Evolutionary conservation across 2,888 invertebrate genomes (phyloP).

Genomic region (Agrilus biguttatus): DNA sequence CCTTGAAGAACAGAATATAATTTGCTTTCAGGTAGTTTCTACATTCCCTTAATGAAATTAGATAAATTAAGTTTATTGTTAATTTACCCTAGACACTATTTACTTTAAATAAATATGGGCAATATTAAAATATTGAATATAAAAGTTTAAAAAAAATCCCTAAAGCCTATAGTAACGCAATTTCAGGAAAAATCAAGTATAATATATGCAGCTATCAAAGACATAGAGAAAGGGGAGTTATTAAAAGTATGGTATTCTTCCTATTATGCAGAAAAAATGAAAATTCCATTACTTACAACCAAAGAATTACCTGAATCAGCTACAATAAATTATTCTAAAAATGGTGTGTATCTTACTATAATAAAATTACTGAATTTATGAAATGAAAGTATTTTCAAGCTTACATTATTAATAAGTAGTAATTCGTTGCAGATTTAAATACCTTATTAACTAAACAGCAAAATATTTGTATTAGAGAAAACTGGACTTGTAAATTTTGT

Average conservation of each 20-base stretch:
- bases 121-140: no score
- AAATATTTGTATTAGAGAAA: conserved; percentile 21
- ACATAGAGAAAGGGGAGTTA: conserved; percentile 33
- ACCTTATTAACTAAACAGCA: conserved; percentile 18
- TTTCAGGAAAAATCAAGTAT: conserved; percentile 31
- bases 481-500: conserved; percentile 34
- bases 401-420: background rate
- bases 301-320: background rate
- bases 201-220: conserved; percentile 31
- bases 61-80: background rate
- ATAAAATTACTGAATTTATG: background rate
- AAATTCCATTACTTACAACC: conserved; percentile 2
- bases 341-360: background rate
- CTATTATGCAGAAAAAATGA: conserved; percentile 39
- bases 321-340: background rate
- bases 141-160: no score
- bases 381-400: no score
- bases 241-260: conserved; percentile 46
- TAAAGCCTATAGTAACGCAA: background rate
- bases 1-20: conserved; percentile 38
- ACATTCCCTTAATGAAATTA: background rate
- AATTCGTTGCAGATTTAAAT: conserved; percentile 10
- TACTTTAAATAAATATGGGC: no score
- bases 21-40: conserved; percentile 39
- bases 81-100: no score